Evolutionary conservation across 2,797 vertebrate species (phyloP).

Genomic region (Cuculus canorus): DNA sequence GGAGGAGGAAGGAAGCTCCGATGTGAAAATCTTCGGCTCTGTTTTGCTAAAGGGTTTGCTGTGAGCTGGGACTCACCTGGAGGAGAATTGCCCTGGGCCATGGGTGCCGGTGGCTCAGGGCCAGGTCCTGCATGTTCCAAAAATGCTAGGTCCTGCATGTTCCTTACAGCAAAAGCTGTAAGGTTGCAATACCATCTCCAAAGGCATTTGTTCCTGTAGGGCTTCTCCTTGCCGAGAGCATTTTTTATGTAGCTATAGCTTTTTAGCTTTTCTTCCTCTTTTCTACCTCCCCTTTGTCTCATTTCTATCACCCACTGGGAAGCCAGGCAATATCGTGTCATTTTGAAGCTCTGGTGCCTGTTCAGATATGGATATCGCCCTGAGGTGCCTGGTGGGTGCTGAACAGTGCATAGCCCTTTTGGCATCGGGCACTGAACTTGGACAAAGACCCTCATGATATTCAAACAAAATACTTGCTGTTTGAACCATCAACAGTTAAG

Average conservation of each 20-base stretch:
- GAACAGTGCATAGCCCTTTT: background rate
- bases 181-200: background rate
- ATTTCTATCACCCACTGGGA: background rate
- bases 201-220: background rate
- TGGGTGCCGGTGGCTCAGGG: background rate
- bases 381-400: background rate
- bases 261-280: slow-evolving; percentile 22
- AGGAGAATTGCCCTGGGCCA: background rate
- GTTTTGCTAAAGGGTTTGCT: background rate
- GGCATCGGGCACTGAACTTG: background rate
- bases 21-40: background rate
- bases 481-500: background rate
- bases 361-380: background rate
- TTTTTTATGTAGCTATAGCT: background rate
- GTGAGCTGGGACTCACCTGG: background rate
- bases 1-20: background rate
- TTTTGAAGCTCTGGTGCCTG: background rate
- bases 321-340: background rate
- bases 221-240: background rate
- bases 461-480: background rate
- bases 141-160: background rate
- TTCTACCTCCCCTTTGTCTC: background rate
- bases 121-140: background rate
- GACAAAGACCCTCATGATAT: background rate
- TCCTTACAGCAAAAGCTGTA: background rate